These are phyloP conservation scores for Ficedula albicollis DNA, from an alignment of 2,797 vertebrate species.

Conservation along the genomic window DNA sequence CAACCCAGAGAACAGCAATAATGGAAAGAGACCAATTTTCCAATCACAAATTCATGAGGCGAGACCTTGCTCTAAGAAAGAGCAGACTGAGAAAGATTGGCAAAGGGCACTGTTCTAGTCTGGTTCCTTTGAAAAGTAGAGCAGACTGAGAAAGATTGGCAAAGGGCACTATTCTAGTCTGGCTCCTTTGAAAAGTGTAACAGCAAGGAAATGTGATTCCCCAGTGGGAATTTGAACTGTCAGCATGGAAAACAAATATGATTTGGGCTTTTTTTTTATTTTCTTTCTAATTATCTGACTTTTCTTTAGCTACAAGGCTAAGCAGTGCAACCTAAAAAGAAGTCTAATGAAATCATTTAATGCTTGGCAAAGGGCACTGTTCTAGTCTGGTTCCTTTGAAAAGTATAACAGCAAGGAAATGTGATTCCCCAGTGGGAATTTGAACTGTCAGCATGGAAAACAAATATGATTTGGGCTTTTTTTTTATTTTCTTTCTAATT, in stretches of 20 bases:
- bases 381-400: not conserved
- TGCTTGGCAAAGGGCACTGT: not conserved
- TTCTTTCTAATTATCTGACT: too few species aligned
- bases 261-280: too few species aligned
- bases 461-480: fast-evolving
- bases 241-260: too few species aligned
- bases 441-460: not conserved
- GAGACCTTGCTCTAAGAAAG: not conserved
- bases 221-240: too few species aligned
- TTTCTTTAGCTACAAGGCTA: too few species aligned
- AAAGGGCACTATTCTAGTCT: too few species aligned
- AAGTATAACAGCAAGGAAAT: not conserved
- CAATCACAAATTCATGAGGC: not conserved
- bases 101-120: not conserved
- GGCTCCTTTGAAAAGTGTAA: too few species aligned
- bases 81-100: not conserved
- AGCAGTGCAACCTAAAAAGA: too few species aligned
- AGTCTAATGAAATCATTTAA: too few species aligned
- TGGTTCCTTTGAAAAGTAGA: not conserved
- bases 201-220: too few species aligned
- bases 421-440: not conserved
- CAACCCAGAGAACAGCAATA: not conserved
- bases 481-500: not conserved
- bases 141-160: too few species aligned
- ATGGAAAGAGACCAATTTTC: not conserved